These are phyloP conservation scores for Phenacoccus solenopsis DNA, from an alignment of 1,140 invertebrate genomes.

Conservation along the genomic window DNA sequence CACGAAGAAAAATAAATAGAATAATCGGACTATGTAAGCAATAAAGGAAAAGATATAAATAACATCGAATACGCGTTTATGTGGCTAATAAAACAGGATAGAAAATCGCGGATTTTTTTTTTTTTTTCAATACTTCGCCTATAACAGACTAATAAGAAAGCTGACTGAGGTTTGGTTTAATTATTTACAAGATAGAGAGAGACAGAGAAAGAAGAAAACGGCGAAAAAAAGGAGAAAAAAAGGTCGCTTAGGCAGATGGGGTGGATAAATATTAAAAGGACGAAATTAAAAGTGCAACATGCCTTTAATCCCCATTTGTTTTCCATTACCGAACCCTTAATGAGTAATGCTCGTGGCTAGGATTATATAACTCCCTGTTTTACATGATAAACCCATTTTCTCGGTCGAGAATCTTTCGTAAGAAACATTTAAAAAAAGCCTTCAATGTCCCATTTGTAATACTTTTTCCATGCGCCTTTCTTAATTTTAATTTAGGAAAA, in stretches of 20 bases:
- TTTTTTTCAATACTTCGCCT: too few relatives aligned
- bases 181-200: not conserved
- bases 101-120: not conserved
- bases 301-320: slow-evolving; percentile 17
- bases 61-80: not conserved
- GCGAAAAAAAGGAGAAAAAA: not conserved
- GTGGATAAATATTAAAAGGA: slow-evolving; percentile 17
- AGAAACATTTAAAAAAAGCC: slow-evolving; percentile 8
- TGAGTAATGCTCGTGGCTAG: slow-evolving; percentile 17
- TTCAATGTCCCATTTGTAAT: not conserved
- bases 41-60: not conserved
- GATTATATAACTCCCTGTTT: slow-evolving; percentile 14
- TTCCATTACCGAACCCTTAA: slow-evolving; percentile 15
- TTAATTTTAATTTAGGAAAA: slow-evolving; percentile 5
- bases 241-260: slow-evolving; percentile 6
- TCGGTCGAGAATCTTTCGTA: slow-evolving; percentile 7
- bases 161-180: not conserved
- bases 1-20: too few relatives aligned
- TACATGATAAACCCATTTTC: slow-evolving; percentile 16
- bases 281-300: slow-evolving; percentile 18
- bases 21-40: too few relatives aligned
- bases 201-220: too few relatives aligned
- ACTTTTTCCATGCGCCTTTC: not conserved
- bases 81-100: not conserved
- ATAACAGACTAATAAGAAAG: not conserved